A percentile compares a stretch with the other conserved stretches of the same genome.
phyloP scores from a whole-genome alignment of 2,888 invertebrate genomes.

The Allygus modestus region DNA sequence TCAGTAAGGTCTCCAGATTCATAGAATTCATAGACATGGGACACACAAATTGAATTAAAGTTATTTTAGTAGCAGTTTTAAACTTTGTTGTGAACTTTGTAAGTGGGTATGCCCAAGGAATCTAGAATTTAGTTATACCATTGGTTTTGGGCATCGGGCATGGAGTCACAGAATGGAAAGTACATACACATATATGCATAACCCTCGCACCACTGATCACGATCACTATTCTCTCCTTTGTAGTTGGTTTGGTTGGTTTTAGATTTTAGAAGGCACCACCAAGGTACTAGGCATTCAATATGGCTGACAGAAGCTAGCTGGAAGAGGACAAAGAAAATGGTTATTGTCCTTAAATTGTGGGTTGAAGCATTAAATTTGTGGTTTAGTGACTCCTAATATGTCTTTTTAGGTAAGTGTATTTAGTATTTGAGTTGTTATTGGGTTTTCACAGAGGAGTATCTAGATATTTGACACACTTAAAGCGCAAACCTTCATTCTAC shows the following conservation, averaged over 20 bases:
- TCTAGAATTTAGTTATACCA: too few species aligned
- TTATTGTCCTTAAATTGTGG: conserved; percentile 65
- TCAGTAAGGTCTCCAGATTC: too few species aligned
- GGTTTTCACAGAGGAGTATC: not conserved
- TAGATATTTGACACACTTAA: not conserved
- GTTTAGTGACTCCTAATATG: conserved; percentile 32
- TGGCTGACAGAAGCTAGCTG: conserved; percentile 68
- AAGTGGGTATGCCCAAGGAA: too few species aligned
- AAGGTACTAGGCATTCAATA: conserved; percentile 63
- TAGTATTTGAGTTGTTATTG: not conserved
- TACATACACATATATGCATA: too few species aligned
- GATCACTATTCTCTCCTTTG: too few species aligned
- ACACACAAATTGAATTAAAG: too few species aligned
- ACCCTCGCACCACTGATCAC: too few species aligned
- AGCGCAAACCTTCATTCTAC: not conserved
- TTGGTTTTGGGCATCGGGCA: too few species aligned
- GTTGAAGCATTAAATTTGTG: conserved; percentile 13
- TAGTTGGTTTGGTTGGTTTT: not conserved
- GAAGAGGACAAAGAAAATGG: conserved; percentile 67
- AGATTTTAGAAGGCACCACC: conserved; percentile 42
- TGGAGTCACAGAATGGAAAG: too few species aligned
- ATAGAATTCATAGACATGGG: too few species aligned
- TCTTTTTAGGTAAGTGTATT: conserved; percentile 54
- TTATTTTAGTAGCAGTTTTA: too few species aligned
- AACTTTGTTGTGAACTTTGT: too few species aligned